These are phyloP conservation scores for Magallana nippona DNA, from an alignment of 2,888 invertebrate species.

Conservation along the genomic window DNA sequence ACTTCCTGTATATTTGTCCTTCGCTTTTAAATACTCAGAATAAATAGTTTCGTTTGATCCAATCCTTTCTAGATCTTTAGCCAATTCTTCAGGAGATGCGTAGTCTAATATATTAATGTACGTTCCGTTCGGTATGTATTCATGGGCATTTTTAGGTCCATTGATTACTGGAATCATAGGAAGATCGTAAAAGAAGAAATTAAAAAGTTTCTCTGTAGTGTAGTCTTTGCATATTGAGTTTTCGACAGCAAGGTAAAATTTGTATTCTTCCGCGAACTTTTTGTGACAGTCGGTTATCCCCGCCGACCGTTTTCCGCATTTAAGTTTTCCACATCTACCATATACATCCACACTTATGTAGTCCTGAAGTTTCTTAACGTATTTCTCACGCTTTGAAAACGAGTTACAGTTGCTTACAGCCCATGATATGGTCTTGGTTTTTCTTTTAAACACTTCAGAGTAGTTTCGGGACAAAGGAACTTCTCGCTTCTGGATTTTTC, in stretches of 20 bases:
- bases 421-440: conserved; percentile 40
- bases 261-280: conserved; percentile 38
- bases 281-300: conserved; percentile 28
- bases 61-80: not conserved
- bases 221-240: conserved; percentile 47
- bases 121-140: not conserved
- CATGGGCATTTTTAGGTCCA: not conserved
- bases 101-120: not conserved
- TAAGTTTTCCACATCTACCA: conserved; percentile 45
- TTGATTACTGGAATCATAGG: not conserved
- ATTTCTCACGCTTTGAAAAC: conserved; percentile 42
- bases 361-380: conserved; percentile 39
- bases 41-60: not conserved
- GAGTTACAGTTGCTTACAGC: conserved; percentile 49
- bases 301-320: not conserved
- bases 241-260: conserved; percentile 47
- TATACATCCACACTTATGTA: conserved; percentile 47
- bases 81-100: not conserved
- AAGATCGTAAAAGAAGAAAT: conserved; percentile 17
- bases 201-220: conserved; percentile 43
- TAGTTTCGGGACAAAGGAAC: conserved; percentile 15
- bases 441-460: conserved; percentile 35
- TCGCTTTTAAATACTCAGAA: not conserved
- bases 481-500: conserved; percentile 17
- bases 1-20: not conserved